A percentile compares a stretch with the other conserved stretches of the same genome.
Conservation (phyloP, 1,140 invertebrate species). For the Drosophila nikananu region DNA sequence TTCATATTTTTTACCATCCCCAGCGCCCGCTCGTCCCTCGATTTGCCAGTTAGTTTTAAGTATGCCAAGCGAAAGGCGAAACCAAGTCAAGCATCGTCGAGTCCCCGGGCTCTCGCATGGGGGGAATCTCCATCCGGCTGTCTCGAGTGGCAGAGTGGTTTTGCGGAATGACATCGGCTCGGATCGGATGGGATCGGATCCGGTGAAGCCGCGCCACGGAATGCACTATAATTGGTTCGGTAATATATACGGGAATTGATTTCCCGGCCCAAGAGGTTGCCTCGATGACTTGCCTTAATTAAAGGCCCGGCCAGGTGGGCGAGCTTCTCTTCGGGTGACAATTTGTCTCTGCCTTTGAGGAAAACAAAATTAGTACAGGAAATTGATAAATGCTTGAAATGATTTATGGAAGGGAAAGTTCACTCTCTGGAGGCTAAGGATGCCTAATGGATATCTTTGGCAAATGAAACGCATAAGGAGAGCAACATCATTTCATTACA, state of each 20-base stretch:
- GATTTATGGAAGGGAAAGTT: conserved; percentile 9
- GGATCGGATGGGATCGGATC: conserved; percentile 2
- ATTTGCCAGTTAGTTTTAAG: conserved; percentile 81
- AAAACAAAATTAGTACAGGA: conserved; percentile 21
- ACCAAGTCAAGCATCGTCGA: conserved; percentile 65
- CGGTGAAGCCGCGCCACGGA: conserved; percentile 29
- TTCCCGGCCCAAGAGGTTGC: conserved; percentile 32
- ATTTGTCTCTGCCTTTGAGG: conserved; percentile 32
- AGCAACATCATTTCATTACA: neutral
- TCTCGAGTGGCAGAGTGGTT: conserved; percentile 35
- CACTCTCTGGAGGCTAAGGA: neutral
- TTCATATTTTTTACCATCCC: conserved; percentile 61
- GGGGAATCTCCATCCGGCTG: conserved; percentile 3
- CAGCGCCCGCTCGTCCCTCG: conserved; percentile 32
- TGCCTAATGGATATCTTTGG: neutral
- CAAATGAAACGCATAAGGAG: neutral
- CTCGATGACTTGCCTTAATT: conserved; percentile 62
- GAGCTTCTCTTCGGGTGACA: conserved; percentile 29
- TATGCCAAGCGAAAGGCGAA: conserved; percentile 71
- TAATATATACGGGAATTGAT: conserved; percentile 79
- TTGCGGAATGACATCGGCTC: conserved; percentile 37
- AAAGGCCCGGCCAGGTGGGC: conserved; percentile 35
- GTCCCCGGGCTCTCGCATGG: conserved; percentile 8
- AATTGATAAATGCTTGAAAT: conserved; percentile 4
- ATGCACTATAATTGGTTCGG: conserved; percentile 72